Evolutionary conservation across 92 coral and sea anemone genomes (phyloP).

Genomic region (Paragorgia papillata): DNA sequence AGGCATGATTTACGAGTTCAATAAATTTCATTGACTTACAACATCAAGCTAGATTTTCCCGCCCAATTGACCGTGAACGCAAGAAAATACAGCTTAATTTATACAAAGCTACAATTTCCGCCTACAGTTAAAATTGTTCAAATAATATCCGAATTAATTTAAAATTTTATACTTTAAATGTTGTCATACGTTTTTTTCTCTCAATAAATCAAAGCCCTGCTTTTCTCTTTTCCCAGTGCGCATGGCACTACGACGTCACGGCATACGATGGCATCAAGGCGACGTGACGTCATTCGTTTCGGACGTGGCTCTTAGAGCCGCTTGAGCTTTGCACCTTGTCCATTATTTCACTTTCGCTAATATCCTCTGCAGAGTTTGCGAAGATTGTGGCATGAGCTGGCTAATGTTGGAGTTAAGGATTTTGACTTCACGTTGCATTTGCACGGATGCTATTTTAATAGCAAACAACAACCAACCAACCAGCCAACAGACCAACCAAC

Average conservation of each 20-base stretch:
- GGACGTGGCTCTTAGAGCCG: constrained; percentile 95
- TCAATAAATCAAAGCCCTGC: background rate
- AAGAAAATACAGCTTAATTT: background rate
- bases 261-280: background rate
- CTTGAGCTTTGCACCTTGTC: constrained; percentile 90
- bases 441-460: too few relatives aligned
- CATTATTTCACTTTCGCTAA: constrained; percentile 68
- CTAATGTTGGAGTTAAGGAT: constrained; percentile 47
- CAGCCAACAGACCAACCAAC: too few relatives aligned
- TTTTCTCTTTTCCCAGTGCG: background rate
- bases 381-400: constrained; percentile 80
- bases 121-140: constrained; percentile 7
- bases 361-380: constrained; percentile 65
- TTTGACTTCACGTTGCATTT: too few relatives aligned
- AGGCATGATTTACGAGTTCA: too few relatives aligned
- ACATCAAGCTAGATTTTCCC: background rate
- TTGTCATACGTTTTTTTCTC: background rate
- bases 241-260: constrained; percentile 19
- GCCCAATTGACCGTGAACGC: background rate
- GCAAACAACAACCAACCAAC: too few relatives aligned
- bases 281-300: constrained; percentile 25
- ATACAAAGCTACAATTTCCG: background rate
- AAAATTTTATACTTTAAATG: constrained; percentile 16
- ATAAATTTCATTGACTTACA: background rate
- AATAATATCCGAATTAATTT: constrained; percentile 2